These are phyloP conservation scores for Apomyelois bistriatella DNA, from an alignment of 2,888 invertebrate genomes.

Conservation along the genomic window DNA sequence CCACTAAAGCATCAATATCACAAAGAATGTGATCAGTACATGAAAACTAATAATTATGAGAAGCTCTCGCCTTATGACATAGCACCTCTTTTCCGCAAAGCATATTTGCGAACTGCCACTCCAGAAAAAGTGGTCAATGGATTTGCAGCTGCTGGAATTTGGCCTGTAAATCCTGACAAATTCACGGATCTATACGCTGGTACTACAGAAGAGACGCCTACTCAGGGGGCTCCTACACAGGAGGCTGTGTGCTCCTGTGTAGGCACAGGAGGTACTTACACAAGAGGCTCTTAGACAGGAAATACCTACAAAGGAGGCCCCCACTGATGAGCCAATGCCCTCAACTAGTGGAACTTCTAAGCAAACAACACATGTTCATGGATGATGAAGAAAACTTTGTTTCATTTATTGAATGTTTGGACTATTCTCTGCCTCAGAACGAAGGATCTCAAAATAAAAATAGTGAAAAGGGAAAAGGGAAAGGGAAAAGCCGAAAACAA, in stretches of 20 bases:
- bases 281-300: background rate
- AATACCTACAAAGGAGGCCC: background rate
- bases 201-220: conserved; percentile 13
- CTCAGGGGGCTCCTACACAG: background rate
- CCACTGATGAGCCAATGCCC: background rate
- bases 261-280: background rate
- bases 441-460: background rate
- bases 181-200: conserved; percentile 15
- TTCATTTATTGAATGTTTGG: background rate
- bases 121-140: conserved; percentile 19
- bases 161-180: conserved; percentile 20
- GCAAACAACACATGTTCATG: background rate
- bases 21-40: conserved; percentile 27
- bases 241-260: no score
- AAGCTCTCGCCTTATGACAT: conserved; percentile 28
- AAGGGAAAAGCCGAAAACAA: background rate
- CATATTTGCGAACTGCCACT: conserved; percentile 18
- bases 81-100: conserved; percentile 27
- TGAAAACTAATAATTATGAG: conserved; percentile 25
- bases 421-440: background rate
- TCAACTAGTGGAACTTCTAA: background rate
- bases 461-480: background rate
- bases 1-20: conserved; percentile 27
- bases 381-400: background rate
- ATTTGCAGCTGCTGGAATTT: conserved; percentile 21